Base-by-base conservation (phyloP, 2,113 vertebrate species). In the Gymnarchus niloticus region DNA sequence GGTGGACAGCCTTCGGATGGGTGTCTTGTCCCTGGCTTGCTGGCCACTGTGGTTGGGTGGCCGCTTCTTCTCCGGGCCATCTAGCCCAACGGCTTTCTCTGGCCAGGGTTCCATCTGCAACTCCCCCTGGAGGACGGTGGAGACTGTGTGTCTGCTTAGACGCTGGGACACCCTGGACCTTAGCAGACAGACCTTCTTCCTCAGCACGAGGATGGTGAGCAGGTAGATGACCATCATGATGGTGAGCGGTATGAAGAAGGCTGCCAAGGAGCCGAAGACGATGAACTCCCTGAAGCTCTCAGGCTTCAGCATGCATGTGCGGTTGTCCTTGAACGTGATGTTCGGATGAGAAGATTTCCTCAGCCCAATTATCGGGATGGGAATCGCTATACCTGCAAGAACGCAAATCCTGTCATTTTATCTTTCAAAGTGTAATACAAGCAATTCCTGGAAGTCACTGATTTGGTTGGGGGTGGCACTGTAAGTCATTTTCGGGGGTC, bases 201-300 rank as follows among this genome's bases (percentile, higher is more conserved):
- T 95, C 87, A 99, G 87, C 73, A 96, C 95, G 7, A 93, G 96
- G 83, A 98, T 99, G 3, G 98, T 99, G 61, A 99, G 96, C 56
- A 99, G 93, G 77, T 99, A 98, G 88, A 96, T 99, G 87, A 98
- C 93, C 86, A 99, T 94, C 98, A 99, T 99, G 90, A 99, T 97
- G 0, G 94, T 88, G 0, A 99, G 94, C n/a, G 98, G 98, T 37
- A 95, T 92, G 87, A 99, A 99, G 92, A 99, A 99, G 0, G 98
- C 93, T 6, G 95, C 95, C 91, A 99, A 88, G 3, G 98, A 99
- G 48, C 98, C 98, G 0, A 96, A 99, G 54, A 98, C 95, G 89
- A 98, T 99, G 90, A 99, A 99, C 52, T 96, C 93, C 33, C 91
- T 87, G 44, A 99, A 99, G 6, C 94, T 95, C 3, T 96, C 95